Base-by-base conservation (phyloP, 2,113 vertebrate species). In the Brachionichthys hirsutus region DNA sequence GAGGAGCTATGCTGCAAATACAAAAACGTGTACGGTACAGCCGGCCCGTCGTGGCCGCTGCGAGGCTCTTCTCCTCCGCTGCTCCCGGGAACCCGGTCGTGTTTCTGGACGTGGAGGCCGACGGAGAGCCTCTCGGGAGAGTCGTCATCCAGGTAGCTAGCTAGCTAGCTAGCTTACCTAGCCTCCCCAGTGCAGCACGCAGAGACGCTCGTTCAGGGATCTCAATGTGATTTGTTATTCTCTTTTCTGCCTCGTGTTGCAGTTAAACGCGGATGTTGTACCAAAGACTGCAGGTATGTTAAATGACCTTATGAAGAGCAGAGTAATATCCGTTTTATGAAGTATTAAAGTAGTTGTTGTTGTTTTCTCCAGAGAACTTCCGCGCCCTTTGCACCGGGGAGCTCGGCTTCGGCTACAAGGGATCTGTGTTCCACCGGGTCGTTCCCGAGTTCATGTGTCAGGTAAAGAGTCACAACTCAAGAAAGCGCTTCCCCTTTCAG, bases 391-490 rank as follows among this genome's bases (percentile, higher is more conserved):
- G 97, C 78, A 97, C 95, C 0, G 94, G 94, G 24, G 94, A 98
- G 64, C 91, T 93, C 67, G 96, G 95, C 30, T 99, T 96, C 46
- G 96, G 96, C 0, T 98, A 92, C 84, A 98, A 94, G 80, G 95
- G 94, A n/a, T 96, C 93, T 4, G 93, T 93, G 24, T 98, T 99
- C 75, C 95, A 99, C 84, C 90, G 97, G 75, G 87, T 98, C 65
- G 93, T 99, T 72, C 95, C 95, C 2, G 90, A 92, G 10, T 99
- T 98, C 81, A 98, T 99, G 96, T 98, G 97, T 83, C 96, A 99
- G 95, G 95, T 98, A 85, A n/a, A 62, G 70, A 9, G 3, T 42
- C 9, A 11, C 6, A 42, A 3, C 8, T 5, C 55, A 14, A 19
- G 2, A n/a, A n/a, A n/a, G n/a, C n/a, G n/a, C n/a, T n/a, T n/a